These are phyloP conservation scores for Agrenia bidenticulata DNA, from an alignment of 2,888 invertebrate genomes.

Conservation along the genomic window DNA sequence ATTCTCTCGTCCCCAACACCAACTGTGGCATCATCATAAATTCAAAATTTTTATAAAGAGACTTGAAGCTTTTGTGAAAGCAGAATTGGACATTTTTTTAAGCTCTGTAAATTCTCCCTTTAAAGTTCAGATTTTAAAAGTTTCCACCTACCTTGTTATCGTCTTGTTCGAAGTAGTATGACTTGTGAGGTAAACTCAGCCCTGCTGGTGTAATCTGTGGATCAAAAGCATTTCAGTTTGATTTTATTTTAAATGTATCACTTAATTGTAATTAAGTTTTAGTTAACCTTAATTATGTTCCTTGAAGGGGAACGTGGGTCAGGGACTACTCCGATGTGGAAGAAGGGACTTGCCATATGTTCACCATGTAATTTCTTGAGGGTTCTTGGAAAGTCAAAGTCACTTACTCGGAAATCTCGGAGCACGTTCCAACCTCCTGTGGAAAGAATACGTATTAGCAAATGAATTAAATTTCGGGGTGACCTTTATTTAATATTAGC, in stretches of 20 bases:
- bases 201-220: slow-evolving; percentile 61
- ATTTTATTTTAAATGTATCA: too few species aligned
- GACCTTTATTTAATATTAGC: too few species aligned
- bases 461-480: too few species aligned
- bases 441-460: slow-evolving; percentile 44
- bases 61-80: too few species aligned
- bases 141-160: slow-evolving; percentile 57
- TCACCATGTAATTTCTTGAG: slow-evolving; percentile 39
- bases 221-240: background rate
- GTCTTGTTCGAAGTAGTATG: slow-evolving; percentile 59
- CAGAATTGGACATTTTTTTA: too few species aligned
- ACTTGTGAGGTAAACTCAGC: slow-evolving; percentile 61
- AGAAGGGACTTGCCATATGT: slow-evolving; percentile 61
- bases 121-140: too few species aligned
- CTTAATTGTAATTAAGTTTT: background rate
- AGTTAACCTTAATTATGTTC: slow-evolving; percentile 58
- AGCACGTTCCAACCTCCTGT: slow-evolving; percentile 62
- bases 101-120: too few species aligned
- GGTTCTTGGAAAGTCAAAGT: slow-evolving; percentile 46
- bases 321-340: slow-evolving; percentile 60
- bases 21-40: slow-evolving; percentile 36
- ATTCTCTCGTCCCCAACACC: slow-evolving; percentile 43
- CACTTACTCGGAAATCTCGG: slow-evolving; percentile 54
- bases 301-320: slow-evolving; percentile 58
- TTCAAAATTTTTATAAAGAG: too few species aligned